These are phyloP conservation scores for Centropyge bicolor DNA, from an alignment of 2,797 vertebrate species.

Conservation along the genomic window DNA sequence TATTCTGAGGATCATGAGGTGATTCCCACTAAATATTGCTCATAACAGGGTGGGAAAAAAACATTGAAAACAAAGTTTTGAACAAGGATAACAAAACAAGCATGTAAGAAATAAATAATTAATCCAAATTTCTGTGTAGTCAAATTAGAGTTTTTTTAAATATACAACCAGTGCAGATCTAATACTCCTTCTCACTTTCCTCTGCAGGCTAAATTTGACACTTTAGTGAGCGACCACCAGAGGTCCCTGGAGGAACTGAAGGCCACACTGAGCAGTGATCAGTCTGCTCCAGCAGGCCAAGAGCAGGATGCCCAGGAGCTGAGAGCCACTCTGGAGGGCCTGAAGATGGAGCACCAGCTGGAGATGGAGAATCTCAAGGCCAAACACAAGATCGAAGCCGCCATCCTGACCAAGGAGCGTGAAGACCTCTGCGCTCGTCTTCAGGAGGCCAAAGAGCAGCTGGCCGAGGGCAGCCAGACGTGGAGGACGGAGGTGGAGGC, in stretches of 20 bases:
- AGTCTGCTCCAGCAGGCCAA: conserved; percentile 78
- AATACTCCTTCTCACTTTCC: neutral
- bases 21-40: neutral
- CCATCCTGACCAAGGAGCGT: conserved; percentile 93
- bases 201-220: conserved; percentile 89
- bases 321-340: conserved; percentile 89
- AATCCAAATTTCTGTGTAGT: neutral
- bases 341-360: conserved; percentile 92
- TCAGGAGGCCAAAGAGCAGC: conserved; percentile 89
- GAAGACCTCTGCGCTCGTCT: conserved; percentile 89
- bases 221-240: conserved; percentile 93
- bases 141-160: neutral
- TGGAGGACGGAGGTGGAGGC: conserved; percentile 87
- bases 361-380: conserved; percentile 95
- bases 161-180: neutral
- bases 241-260: conserved; percentile 94
- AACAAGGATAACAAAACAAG: neutral
- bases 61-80: neutral
- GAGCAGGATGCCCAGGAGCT: conserved; percentile 92
- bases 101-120: neutral
- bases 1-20: neutral
- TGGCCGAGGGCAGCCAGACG: conserved; percentile 84
- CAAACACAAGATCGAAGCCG: conserved; percentile 94
- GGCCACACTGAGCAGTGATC: conserved; percentile 85
- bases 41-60: neutral